Conservation (phyloP, 2,113 vertebrate species). For the Pterocles orientalis region DNA sequence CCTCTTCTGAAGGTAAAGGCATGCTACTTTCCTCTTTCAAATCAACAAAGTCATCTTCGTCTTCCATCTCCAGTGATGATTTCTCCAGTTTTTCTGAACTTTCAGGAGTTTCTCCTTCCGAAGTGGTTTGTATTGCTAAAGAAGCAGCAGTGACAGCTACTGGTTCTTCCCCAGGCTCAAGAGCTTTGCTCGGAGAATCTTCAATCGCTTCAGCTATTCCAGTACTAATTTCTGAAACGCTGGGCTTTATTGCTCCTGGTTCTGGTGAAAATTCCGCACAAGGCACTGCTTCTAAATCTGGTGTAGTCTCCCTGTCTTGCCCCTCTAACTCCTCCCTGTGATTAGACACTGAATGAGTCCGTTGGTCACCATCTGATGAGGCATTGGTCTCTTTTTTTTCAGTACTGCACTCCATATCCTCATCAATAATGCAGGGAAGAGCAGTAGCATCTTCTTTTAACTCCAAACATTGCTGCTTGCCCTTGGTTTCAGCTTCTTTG, state of each 20-base stretch:
- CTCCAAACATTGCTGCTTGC: conserved; percentile 33
- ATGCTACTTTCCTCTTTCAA: conserved; percentile 68
- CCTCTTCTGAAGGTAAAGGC: neutral
- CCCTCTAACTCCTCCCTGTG: conserved; percentile 34
- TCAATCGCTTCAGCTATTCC: conserved; percentile 61
- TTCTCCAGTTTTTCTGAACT: conserved; percentile 58
- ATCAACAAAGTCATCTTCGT: conserved; percentile 75
- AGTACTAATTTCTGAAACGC: conserved; percentile 44
- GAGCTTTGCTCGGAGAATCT: conserved; percentile 41
- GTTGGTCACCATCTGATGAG: conserved; percentile 45
- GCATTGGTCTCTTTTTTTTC: conserved; percentile 70
- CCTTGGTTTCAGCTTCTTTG: conserved; percentile 62
- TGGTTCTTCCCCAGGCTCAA: conserved; percentile 46
- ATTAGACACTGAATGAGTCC: neutral
- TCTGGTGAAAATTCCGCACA: neutral
- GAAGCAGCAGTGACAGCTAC: conserved; percentile 49
- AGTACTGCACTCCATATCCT: conserved; percentile 31
- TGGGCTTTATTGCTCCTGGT: neutral
- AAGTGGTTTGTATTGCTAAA: neutral
- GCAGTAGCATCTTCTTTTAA: conserved; percentile 32
- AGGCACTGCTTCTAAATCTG: conserved; percentile 2
- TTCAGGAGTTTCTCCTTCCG: conserved; percentile 62
- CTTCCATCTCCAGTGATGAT: conserved; percentile 56
- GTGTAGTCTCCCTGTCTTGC: neutral
- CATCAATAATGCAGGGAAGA: neutral